A percentile compares a stretch with the other conserved stretches of the same genome.
Conservation (phyloP, 1,140 invertebrate genomes). For the Thalassaphorura encarpata region DNA sequence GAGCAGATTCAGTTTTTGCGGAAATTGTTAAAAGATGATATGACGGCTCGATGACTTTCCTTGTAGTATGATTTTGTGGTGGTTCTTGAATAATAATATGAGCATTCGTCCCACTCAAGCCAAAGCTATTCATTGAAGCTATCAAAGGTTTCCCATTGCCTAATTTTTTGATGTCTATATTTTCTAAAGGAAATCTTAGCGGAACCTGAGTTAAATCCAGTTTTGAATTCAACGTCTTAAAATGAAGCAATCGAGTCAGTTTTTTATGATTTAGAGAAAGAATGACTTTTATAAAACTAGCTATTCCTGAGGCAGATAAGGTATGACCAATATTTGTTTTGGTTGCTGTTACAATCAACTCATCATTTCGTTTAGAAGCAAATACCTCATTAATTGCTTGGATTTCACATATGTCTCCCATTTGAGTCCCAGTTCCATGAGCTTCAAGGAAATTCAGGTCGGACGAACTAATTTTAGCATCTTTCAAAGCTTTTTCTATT, state of each 20-base stretch:
- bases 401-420: too few relatives aligned
- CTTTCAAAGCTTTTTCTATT: slow-evolving; percentile 44
- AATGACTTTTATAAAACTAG: too few relatives aligned
- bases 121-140: slow-evolving; percentile 18
- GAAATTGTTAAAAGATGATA: slow-evolving; percentile 5
- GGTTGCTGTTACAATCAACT: too few relatives aligned
- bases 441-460: slow-evolving; percentile 46
- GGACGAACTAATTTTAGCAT: slow-evolving; percentile 42
- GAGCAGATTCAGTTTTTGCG: slow-evolving; percentile 10
- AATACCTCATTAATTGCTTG: too few relatives aligned
- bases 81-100: slow-evolving; percentile 21
- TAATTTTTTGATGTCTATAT: not conserved
- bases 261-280: too few relatives aligned
- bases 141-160: too few relatives aligned
- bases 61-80: not conserved
- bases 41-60: too few relatives aligned
- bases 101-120: slow-evolving; percentile 20
- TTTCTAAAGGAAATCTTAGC: slow-evolving; percentile 3
- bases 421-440: slow-evolving; percentile 51
- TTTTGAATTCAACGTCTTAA: slow-evolving; percentile 12
- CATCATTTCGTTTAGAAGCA: too few relatives aligned
- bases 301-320: too few relatives aligned
- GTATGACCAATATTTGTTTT: too few relatives aligned
- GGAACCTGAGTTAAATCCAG: slow-evolving; percentile 11
- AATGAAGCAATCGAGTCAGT: slow-evolving; percentile 33